Base-by-base conservation (phyloP, 2,113 vertebrate species). In the Cyanistes caeruleus region DNA sequence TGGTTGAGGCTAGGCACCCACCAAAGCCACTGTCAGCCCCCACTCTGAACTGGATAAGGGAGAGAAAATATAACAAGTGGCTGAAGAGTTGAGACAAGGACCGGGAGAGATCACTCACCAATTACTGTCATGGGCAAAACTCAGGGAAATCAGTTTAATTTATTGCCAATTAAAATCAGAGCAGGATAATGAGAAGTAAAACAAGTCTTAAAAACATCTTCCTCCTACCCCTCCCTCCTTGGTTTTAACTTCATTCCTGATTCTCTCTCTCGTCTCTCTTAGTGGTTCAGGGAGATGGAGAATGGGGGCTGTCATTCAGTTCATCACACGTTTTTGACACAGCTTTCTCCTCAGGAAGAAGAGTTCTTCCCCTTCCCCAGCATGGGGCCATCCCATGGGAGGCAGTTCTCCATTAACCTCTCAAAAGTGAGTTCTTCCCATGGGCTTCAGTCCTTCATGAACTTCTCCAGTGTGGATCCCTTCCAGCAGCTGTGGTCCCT, bases 381-480 rank as follows among this genome's bases (percentile, higher is more conserved):
- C 1, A 0, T 22, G n/a, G 24, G 3, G 5, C 20, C 7, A 16
- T 89, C n/a, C 17, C 17, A 15, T 7, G 30, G 39, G 30, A 31
- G 6, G 9, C 46, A 75, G 27, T 59, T 52, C 53, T 48, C n/a
- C 30, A 15, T 41, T 17, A 35, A 31, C 17, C 35, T 35, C n/a
- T 69, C 24, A 25, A 35, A 0, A 0, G 5, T 13, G 18, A 35
- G 10, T 68, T 14, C 17, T 55, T 55, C n/a, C 48, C n/a, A 5
- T 0, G 1, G 48, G 14, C 62, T 62, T 14, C 12, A 35, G 55
- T 55, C 31, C 21, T 43, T 55, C 30, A 13, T 10, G 3, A 55
- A 9, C 55, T 69, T 21, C 41, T 55, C 35, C 79, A 31, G n/a
- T 18, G 23, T 30, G 46, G 13, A 9, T 21, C 74, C 62, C 11